Base-by-base conservation (phyloP, 2,113 vertebrate species). In the Oreochromis aureus region DNA sequence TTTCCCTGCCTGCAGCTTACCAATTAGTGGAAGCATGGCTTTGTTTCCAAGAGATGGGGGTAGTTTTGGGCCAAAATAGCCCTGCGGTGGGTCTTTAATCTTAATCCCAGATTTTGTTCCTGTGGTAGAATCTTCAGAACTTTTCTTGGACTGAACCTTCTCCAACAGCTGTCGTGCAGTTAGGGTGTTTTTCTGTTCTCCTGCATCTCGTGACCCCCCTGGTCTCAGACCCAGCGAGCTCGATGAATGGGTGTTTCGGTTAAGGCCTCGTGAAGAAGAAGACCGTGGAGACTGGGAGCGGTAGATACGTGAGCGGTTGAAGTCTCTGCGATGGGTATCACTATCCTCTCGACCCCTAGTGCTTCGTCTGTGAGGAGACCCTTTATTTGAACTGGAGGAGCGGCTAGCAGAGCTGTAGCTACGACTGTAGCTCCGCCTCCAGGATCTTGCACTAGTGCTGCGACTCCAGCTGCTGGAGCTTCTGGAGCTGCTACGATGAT, bases 41-140 rank as follows among this genome's bases (percentile, higher is more conserved):
- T 99, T 99, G 95, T 88, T 98, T 89, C 98, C 98, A 24, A 98
- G 95, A 6, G 97, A 93, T 5, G 99, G 99, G 41, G 99, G 99
- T 4, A 99, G 97, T 89, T 98, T 99, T 2, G 99, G 99, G 53
- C 99, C 99, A 66, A 99, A 99, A 93, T 98, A 99, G 36, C 99
- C 98, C 93, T 98, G 98, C 10, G 99, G 99, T 44, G 99, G 99
- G 89, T 99, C 98, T 88, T 99, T 99, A 86, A 99, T 97, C 89
- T 99, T 99, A 81, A 96, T 92, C 16, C 98, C 98, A 32, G 97
- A 93, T 92, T 99, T 99, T 73, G 96, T 92, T 59, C 95, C 86
- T 7, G 96, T 90, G 10, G 91, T 48, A 71, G 95, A 91, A 91
- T 97, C 93, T 51, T 97, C 97, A 0, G 97, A 97, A 22, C 92